These are phyloP conservation scores for Alosa alosa DNA, from an alignment of 2,113 vertebrate species.

Conservation along the genomic window DNA sequence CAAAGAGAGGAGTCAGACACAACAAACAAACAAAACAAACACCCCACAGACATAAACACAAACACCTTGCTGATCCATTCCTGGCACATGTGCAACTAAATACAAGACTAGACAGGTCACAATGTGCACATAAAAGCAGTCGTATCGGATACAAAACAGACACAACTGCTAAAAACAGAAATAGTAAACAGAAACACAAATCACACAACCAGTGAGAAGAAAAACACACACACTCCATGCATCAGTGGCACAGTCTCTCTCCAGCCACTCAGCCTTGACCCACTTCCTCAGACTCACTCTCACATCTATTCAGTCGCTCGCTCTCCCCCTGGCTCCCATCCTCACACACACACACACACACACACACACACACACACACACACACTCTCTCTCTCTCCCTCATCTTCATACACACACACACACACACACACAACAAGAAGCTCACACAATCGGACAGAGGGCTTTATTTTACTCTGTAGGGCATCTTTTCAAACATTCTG, in stretches of 20 bases:
- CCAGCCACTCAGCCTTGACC: not conserved
- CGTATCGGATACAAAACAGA: not conserved
- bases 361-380: not conserved
- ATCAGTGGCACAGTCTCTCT: not conserved
- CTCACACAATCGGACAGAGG: not conserved
- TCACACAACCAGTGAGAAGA: not conserved
- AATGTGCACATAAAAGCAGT: not conserved
- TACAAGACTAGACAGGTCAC: not conserved
- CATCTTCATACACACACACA: not conserved
- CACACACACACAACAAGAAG: no score
- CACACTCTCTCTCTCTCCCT: no score
- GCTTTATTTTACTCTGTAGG: not conserved
- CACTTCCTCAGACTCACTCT: not conserved
- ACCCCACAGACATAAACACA: not conserved
- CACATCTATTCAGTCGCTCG: not conserved
- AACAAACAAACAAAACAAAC: conserved; percentile 12
- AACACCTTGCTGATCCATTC: not conserved
- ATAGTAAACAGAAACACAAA: not conserved
- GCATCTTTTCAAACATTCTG: not conserved
- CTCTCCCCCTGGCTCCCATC: not conserved
- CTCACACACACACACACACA: not conserved
- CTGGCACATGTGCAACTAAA: not conserved
- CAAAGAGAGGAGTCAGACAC: not conserved
- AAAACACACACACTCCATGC: not conserved
- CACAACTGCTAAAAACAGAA: not conserved